phyloP scores from a whole-genome alignment of 1,140 invertebrate genomes.

The Daktulosphaira vitifoliae region DNA sequence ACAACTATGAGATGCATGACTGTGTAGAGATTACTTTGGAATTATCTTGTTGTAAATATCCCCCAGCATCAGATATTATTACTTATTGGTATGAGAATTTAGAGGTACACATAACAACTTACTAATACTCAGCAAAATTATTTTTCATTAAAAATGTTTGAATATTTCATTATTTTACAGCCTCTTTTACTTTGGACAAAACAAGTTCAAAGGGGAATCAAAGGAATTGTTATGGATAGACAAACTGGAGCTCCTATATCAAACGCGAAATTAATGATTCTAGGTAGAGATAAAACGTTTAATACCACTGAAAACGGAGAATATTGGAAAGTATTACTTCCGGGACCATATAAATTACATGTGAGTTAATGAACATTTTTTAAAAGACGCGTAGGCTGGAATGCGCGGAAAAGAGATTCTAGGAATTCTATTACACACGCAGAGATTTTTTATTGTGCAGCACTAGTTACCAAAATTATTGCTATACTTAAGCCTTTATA shows the following conservation, averaged over 20 bases:
- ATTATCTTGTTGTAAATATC: slow-evolving; percentile 93
- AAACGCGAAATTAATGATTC: slow-evolving; percentile 60
- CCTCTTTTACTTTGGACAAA: slow-evolving; percentile 78
- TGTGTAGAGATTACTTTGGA: slow-evolving; percentile 96
- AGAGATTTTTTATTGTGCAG: too few species aligned
- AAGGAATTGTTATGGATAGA: slow-evolving; percentile 55
- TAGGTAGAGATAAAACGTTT: slow-evolving; percentile 63
- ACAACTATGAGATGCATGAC: slow-evolving; percentile 90
- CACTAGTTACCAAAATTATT: too few species aligned
- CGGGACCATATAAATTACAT: slow-evolving; percentile 58
- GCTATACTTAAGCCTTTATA: too few species aligned
- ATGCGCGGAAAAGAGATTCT: too few species aligned
- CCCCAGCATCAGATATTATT: slow-evolving; percentile 56
- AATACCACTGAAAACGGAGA: slow-evolving; percentile 64
- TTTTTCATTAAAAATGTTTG: too few species aligned
- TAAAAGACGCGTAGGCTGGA: too few species aligned
- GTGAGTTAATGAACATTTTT: slow-evolving; percentile 11
- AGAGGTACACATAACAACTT: slow-evolving; percentile 49
- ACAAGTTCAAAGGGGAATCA: slow-evolving; percentile 72
- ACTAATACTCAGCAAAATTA: too few species aligned
- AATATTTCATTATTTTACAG: slow-evolving; percentile 8
- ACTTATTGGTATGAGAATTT: slow-evolving; percentile 81
- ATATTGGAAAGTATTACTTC: slow-evolving; percentile 76
- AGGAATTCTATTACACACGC: too few species aligned
- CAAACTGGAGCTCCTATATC: slow-evolving; percentile 49